Evolutionary conservation across 1,140 invertebrate species (phyloP).

Genomic region (Euura lappo): DNA sequence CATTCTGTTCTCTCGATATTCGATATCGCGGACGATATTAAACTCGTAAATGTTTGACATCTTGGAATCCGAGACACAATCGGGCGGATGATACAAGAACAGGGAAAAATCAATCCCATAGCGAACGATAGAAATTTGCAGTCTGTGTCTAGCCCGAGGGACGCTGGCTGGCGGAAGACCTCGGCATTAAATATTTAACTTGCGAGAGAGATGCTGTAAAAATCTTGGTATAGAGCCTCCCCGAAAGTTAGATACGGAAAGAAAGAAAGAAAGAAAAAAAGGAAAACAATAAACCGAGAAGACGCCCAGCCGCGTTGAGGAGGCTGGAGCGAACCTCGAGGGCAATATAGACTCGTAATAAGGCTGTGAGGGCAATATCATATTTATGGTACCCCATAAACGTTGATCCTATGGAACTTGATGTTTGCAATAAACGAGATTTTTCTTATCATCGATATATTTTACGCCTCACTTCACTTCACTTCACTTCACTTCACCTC

Average conservation of each 20-base stretch:
- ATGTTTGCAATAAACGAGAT: conserved; percentile 30
- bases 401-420: conserved; percentile 24
- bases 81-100: not conserved
- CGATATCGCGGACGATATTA: too few species aligned
- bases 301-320: not conserved
- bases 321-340: conserved; percentile 10
- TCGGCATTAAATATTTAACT: conserved; percentile 43
- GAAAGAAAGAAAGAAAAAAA: not conserved
- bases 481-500: too few species aligned
- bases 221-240: conserved; percentile 19
- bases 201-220: conserved; percentile 32
- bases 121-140: not conserved
- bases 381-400: conserved; percentile 27
- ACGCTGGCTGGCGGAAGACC: not conserved
- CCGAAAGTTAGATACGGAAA: too few species aligned
- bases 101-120: not conserved
- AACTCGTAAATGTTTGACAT: too few species aligned
- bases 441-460: conserved; percentile 21
- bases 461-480: not conserved
- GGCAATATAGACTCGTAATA: conserved; percentile 28
- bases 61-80: too few species aligned
- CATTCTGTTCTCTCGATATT: too few species aligned
- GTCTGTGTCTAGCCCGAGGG: not conserved
- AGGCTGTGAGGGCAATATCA: conserved; percentile 22
- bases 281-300: not conserved